These are phyloP conservation scores for Acropternis orthonyx DNA, from an alignment of 2,797 vertebrate species.

Conservation along the genomic window DNA sequence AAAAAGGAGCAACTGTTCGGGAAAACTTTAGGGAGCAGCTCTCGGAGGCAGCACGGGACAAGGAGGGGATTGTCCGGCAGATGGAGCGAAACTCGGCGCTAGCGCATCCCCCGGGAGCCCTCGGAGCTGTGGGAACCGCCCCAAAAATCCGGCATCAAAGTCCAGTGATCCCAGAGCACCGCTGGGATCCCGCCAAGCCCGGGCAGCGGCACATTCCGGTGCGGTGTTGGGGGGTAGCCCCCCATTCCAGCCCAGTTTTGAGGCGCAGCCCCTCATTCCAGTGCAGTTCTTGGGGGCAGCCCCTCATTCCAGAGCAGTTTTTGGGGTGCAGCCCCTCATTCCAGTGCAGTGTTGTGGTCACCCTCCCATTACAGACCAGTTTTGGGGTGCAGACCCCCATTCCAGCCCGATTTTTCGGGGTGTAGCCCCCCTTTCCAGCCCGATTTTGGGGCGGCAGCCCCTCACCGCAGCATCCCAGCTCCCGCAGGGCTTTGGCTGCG, in stretches of 20 bases:
- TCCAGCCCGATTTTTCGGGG: too few relatives aligned
- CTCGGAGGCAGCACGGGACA: not conserved
- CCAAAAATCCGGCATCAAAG: accelerated
- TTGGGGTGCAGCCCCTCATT: not conserved
- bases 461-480: not conserved
- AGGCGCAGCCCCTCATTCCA: not conserved
- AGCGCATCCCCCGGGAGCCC: accelerated
- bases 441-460: not conserved
- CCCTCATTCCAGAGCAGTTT: not conserved
- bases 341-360: too few relatives aligned
- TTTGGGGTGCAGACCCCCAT: not conserved
- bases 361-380: too few relatives aligned
- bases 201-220: accelerated
- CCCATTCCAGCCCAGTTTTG: too few relatives aligned
- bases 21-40: not conserved
- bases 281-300: not conserved
- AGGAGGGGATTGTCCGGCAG: not conserved
- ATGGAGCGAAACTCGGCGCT: not conserved
- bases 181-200: not conserved
- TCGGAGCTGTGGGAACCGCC: accelerated
- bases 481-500: not conserved
- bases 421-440: too few relatives aligned
- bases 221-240: not conserved
- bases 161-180: accelerated
- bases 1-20: not conserved